These are phyloP conservation scores for Lasioglossum baleicum DNA, from an alignment of 1,140 invertebrate genomes.

Conservation along the genomic window DNA sequence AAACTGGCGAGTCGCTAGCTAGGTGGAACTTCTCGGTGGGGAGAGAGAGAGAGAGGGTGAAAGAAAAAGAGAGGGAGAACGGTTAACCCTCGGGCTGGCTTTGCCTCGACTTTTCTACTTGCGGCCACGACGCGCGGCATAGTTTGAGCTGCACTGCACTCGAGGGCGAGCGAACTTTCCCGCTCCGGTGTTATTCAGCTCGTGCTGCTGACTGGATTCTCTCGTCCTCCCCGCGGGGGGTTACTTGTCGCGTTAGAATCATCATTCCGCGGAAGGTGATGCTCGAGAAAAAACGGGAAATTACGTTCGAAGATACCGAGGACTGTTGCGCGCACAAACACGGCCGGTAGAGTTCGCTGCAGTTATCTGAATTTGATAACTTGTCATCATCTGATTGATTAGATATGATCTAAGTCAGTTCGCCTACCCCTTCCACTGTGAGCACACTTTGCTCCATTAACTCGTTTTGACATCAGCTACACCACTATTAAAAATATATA, in stretches of 20 bases:
- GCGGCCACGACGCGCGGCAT: conserved; percentile 3
- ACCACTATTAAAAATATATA: no score
- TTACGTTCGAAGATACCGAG: neutral
- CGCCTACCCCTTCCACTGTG: no score
- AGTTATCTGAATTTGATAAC: no score
- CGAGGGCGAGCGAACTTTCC: neutral
- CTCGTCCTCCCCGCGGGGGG: neutral
- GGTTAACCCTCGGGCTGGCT: conserved; percentile 5
- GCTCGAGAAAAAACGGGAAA: neutral
- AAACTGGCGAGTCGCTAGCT: neutral
- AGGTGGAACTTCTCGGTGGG: neutral
- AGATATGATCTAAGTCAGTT: no score
- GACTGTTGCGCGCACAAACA: no score
- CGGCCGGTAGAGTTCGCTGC: no score
- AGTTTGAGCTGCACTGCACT: conserved; percentile 31
- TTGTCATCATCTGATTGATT: no score
- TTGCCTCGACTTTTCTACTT: conserved; percentile 35
- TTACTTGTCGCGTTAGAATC: neutral
- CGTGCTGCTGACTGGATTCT: neutral
- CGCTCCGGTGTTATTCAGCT: neutral
- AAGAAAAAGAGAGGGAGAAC: neutral
- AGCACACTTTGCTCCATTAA: no score
- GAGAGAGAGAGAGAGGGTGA: neutral
- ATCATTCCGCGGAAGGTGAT: neutral
- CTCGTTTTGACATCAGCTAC: no score